Percentiles rank a stretch among this genome's conserved stretches.
phyloP scores from a whole-genome alignment of 2,888 invertebrate genomes.

The Tricholauxania praeusta region DNA sequence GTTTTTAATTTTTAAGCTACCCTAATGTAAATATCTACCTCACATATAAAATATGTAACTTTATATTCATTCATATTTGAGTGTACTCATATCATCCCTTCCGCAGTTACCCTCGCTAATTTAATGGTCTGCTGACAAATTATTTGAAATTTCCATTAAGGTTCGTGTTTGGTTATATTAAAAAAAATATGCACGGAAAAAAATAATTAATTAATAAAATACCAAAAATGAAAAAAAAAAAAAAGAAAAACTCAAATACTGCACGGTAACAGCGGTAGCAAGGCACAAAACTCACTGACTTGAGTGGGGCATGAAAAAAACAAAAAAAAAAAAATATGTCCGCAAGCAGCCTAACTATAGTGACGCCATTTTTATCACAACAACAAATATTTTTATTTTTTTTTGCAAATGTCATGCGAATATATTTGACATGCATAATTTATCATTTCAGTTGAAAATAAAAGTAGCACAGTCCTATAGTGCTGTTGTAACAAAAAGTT shows the following conservation, averaged over 20 bases:
- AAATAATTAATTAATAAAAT: not conserved
- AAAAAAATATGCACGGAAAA: not conserved
- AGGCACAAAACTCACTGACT: not conserved
- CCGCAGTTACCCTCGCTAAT: conserved; percentile 4
- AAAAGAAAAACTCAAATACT: not conserved
- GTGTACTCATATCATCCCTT: not conserved
- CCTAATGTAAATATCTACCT: too few species aligned
- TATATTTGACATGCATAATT: conserved; percentile 41
- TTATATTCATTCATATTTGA: not conserved
- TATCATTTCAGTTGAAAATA: conserved; percentile 27
- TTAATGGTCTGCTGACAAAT: conserved; percentile 39
- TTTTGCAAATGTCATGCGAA: conserved; percentile 37
- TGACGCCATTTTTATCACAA: conserved; percentile 29
- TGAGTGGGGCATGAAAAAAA: not conserved
- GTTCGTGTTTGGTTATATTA: conserved; percentile 11
- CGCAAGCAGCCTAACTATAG: conserved; percentile 13
- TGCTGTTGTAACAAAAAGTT: too few species aligned
- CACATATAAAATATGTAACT: not conserved
- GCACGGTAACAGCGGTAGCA: not conserved
- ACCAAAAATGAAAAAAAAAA: not conserved
- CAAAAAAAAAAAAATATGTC: conserved; percentile 1
- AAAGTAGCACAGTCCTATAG: too few species aligned
- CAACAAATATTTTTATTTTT: not conserved
- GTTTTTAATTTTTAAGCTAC: not conserved
- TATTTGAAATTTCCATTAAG: conserved; percentile 39